Evolutionary conservation across 2,797 vertebrate genomes (phyloP).

Genomic region (Setipinna tenuifilis): DNA sequence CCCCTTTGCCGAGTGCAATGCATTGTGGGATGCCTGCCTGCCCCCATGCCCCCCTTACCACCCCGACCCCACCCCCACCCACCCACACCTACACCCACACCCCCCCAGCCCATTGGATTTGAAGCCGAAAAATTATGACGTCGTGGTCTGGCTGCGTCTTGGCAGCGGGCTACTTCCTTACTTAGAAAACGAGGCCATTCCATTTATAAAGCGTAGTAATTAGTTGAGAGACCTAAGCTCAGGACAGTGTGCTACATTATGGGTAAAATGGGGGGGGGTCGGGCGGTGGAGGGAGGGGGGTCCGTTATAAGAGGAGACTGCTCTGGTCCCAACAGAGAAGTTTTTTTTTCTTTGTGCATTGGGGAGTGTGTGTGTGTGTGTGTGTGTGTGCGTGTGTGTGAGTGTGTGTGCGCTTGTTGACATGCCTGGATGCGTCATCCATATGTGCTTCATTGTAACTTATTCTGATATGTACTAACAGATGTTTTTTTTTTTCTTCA

Average conservation of each 20-base stretch:
- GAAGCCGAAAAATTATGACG: constrained; percentile 8
- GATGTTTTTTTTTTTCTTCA: neutral
- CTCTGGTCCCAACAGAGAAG: neutral
- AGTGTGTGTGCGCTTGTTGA: neutral
- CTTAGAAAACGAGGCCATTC: constrained; percentile 81
- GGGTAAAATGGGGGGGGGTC: neutral
- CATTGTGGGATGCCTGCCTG: neutral
- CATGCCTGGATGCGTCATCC: neutral
- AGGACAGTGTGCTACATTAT: constrained; percentile 74
- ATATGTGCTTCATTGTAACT: neutral
- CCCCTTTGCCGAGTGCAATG: neutral
- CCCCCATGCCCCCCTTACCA: neutral
- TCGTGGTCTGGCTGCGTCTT: constrained; percentile 48
- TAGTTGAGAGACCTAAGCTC: constrained; percentile 66
- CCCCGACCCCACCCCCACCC: neutral
- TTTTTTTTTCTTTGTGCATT: constrained; percentile 17
- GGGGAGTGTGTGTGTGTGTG: constrained; percentile 15
- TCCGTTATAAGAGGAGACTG: neutral
- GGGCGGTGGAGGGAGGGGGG: neutral
- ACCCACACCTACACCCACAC: neutral
- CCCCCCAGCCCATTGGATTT: neutral
- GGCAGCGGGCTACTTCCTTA: constrained; percentile 59
- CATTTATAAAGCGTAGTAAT: constrained; percentile 78
- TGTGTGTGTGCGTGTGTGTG: neutral
- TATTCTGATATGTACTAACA: neutral